phyloP scores from a whole-genome alignment of 1,140 invertebrate species.

The Philaenus spumarius region DNA sequence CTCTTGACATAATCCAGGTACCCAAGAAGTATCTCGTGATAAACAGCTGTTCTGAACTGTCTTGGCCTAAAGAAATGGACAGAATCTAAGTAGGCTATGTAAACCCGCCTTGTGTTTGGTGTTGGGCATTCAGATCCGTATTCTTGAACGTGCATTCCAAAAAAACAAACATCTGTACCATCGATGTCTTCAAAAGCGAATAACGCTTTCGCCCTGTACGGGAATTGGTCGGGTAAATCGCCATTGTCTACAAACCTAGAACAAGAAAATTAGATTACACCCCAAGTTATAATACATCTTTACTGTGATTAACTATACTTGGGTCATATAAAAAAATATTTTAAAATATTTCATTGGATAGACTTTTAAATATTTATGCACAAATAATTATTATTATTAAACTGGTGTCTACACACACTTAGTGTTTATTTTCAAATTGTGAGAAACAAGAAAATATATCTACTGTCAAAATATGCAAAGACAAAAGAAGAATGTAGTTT shows the following conservation, averaged over 20 bases:
- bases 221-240: constrained; percentile 88
- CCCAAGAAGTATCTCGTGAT: constrained; percentile 98
- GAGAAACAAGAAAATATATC: too few species aligned
- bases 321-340: too few species aligned
- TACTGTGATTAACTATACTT: too few species aligned
- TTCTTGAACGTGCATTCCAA: constrained; percentile 99
- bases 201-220: constrained; percentile 95
- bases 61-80: constrained; percentile 99
- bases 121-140: constrained; percentile 93
- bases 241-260: constrained; percentile 82
- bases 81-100: constrained; percentile 99
- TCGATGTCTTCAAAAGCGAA: constrained; percentile 99
- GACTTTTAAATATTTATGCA: too few species aligned
- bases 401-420: too few species aligned
- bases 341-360: too few species aligned
- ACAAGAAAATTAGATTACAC: background rate
- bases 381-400: too few species aligned
- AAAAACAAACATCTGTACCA: constrained; percentile 98
- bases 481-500: too few species aligned
- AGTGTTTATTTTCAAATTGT: too few species aligned
- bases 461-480: too few species aligned
- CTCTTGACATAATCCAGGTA: constrained; percentile 99
- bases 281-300: too few species aligned
- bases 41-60: constrained; percentile 95
- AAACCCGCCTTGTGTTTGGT: constrained; percentile 95